These are phyloP conservation scores for Prunella fulvescens DNA, from an alignment of 2,113 vertebrate genomes.

Conservation along the genomic window DNA sequence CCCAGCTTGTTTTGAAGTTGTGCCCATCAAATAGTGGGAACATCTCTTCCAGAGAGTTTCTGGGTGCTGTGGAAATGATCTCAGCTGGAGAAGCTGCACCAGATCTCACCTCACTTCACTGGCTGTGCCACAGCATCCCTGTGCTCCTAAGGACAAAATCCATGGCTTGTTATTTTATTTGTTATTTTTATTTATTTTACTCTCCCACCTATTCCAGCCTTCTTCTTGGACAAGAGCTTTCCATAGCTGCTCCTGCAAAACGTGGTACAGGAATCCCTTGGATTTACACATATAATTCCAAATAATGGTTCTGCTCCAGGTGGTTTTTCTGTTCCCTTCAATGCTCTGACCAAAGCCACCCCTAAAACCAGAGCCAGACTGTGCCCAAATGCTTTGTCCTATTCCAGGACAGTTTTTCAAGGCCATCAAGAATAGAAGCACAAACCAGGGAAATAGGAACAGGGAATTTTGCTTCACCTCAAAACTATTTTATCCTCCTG, in stretches of 20 bases:
- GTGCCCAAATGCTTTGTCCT: background rate
- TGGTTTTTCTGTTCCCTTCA: background rate
- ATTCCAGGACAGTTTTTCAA: background rate
- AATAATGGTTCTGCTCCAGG: background rate
- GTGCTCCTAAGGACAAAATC: background rate
- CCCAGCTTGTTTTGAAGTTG: background rate
- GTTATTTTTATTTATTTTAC: background rate
- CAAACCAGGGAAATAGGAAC: too few relatives aligned
- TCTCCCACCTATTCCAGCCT: background rate
- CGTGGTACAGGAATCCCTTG: background rate
- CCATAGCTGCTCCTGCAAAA: background rate
- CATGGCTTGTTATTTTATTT: background rate
- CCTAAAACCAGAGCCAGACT: background rate
- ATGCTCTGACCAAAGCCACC: background rate
- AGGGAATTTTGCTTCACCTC: background rate
- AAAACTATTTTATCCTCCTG: background rate
- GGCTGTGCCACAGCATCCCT: background rate
- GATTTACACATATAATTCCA: fast-evolving
- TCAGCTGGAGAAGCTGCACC: background rate
- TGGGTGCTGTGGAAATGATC: background rate
- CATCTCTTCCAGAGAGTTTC: background rate
- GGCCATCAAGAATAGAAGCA: background rate
- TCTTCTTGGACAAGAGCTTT: background rate
- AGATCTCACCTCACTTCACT: background rate
- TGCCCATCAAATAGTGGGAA: background rate